These are phyloP conservation scores for Apotomis capreana DNA, from an alignment of 2,888 invertebrate genomes.

Conservation along the genomic window DNA sequence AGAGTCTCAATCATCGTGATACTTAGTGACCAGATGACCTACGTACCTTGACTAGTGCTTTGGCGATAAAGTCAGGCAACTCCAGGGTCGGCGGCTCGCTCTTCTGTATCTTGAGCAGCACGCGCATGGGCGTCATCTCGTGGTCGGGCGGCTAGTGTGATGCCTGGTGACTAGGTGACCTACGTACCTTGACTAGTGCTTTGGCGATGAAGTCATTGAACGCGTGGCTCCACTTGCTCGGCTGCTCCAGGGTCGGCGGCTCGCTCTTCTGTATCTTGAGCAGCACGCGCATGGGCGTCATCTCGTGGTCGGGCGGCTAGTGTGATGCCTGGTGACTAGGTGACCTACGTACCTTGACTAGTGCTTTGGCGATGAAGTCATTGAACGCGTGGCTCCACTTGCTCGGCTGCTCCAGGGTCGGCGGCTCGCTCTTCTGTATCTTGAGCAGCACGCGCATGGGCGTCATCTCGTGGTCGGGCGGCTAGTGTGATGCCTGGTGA, in stretches of 20 bases:
- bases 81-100: constrained; percentile 97
- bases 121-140: constrained; percentile 99
- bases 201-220: constrained; percentile 96
- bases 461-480: no score
- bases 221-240: constrained; percentile 91
- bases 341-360: constrained; percentile 57
- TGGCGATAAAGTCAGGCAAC: constrained; percentile 96
- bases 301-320: constrained; percentile 99
- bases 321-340: constrained; percentile 99
- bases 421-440: no score
- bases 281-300: constrained; percentile 99
- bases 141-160: constrained; percentile 99
- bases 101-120: constrained; percentile 99
- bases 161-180: constrained; percentile 96
- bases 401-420: no score
- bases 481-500: no score
- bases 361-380: no score
- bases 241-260: constrained; percentile 96
- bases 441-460: no score
- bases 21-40: no score
- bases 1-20: no score
- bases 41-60: constrained; percentile 92
- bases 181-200: constrained; percentile 91
- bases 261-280: constrained; percentile 99
- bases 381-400: no score